These are phyloP conservation scores for Calephelis perditalis DNA, from an alignment of 2,888 invertebrate species.

Conservation along the genomic window DNA sequence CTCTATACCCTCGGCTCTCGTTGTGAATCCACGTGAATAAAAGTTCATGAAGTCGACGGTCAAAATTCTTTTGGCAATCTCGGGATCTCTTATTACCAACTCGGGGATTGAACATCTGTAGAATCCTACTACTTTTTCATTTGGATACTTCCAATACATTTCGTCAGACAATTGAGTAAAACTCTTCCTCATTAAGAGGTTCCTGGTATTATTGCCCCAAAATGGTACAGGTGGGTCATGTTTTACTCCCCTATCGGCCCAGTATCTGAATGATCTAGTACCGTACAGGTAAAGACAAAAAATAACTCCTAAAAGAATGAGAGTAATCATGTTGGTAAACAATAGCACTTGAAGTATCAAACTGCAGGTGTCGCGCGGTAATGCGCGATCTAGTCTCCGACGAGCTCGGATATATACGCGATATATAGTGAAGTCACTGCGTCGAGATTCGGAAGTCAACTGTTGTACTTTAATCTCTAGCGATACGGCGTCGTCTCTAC, in stretches of 20 bases:
- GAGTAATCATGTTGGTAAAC: too few relatives aligned
- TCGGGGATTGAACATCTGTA: slow-evolving; percentile 42
- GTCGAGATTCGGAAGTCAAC: too few relatives aligned
- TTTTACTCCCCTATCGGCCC: slow-evolving; percentile 43
- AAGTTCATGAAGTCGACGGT: slow-evolving; percentile 48
- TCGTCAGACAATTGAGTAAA: slow-evolving; percentile 40
- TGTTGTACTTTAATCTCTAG: too few relatives aligned
- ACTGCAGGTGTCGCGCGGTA: too few relatives aligned
- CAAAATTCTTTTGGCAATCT: slow-evolving; percentile 24
- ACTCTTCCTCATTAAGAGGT: slow-evolving; percentile 41
- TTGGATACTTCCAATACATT: slow-evolving; percentile 16
- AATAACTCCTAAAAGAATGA: background rate
- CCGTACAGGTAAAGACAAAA: slow-evolving; percentile 40
- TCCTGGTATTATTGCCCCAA: slow-evolving; percentile 43
- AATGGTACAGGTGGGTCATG: slow-evolving; percentile 46
- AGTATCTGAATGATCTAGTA: slow-evolving; percentile 43
- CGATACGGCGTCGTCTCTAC: too few relatives aligned
- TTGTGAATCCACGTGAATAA: slow-evolving; percentile 43
- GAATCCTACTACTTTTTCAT: slow-evolving; percentile 47
- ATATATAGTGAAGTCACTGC: too few relatives aligned
- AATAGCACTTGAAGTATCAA: too few relatives aligned
- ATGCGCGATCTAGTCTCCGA: too few relatives aligned
- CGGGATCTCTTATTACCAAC: slow-evolving; percentile 49
- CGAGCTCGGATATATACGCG: too few relatives aligned
- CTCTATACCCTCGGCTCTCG: slow-evolving; percentile 38